A percentile compares a stretch with the other conserved stretches of the same genome.
Evolutionary conservation across 2,113 vertebrate species (phyloP).

Genomic region (Thinocorus orbignyianus): DNA sequence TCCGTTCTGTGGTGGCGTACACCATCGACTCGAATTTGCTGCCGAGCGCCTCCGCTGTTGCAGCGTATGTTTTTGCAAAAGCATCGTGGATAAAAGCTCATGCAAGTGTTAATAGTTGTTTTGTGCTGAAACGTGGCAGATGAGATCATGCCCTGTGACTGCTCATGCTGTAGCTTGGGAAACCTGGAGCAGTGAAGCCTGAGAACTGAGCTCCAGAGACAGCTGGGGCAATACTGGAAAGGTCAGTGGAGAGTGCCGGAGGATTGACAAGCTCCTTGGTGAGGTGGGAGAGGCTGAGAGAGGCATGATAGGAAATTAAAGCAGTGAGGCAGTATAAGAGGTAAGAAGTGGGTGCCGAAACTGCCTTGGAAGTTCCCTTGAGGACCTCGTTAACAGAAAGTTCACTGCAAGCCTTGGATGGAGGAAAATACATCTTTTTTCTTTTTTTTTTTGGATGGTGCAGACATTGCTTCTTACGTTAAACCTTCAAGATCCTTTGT

Average conservation of each 20-base stretch:
- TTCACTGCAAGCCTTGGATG: background rate
- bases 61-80: background rate
- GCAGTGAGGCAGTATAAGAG: background rate
- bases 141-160: background rate
- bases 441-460: background rate
- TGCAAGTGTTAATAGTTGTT: background rate
- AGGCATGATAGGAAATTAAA: background rate
- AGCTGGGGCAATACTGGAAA: background rate
- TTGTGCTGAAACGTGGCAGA: background rate
- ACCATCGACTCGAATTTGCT: background rate
- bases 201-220: constrained; percentile 17
- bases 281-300: background rate
- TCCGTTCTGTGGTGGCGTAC: background rate
- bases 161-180: background rate
- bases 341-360: background rate
- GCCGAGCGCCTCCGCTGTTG: background rate
- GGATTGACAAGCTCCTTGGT: background rate
- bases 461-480: background rate
- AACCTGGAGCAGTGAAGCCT: constrained; percentile 16
- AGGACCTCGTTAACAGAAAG: background rate
- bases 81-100: background rate
- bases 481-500: background rate
- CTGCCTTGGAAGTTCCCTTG: background rate
- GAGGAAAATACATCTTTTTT: no score
- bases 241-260: background rate